Evolutionary conservation across 2,888 invertebrate species (phyloP).

Genomic region (Lithophane semibrunnea): DNA sequence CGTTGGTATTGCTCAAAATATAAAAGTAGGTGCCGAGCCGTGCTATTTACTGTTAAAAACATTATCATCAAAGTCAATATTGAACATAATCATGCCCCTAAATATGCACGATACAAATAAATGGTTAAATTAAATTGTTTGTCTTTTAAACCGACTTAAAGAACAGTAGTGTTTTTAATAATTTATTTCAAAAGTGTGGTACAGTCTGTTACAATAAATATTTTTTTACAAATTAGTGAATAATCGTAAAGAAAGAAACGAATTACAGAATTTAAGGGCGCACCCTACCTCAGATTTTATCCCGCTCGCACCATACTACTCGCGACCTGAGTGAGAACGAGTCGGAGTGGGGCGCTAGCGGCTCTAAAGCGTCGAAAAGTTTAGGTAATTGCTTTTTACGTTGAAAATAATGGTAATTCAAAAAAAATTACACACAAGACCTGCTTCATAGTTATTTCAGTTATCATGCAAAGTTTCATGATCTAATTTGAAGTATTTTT

Average conservation of each 20-base stretch:
- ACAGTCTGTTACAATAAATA: background rate
- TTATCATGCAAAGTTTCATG: no score
- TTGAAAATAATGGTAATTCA: no score
- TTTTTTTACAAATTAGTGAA: background rate
- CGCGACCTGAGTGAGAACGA: no score
- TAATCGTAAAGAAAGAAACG: background rate
- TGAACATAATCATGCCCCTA: constrained; percentile 29
- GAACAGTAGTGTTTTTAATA: background rate
- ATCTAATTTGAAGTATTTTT: no score
- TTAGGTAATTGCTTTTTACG: no score
- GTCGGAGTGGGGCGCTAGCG: no score
- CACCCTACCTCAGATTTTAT: no score
- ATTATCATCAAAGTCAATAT: constrained; percentile 16
- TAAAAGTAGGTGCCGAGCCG: constrained; percentile 32
- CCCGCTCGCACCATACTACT: no score
- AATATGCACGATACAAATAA: background rate
- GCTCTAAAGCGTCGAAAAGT: no score
- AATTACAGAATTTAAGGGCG: background rate
- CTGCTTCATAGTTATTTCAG: no score
- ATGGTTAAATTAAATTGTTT: background rate
- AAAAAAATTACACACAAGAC: no score
- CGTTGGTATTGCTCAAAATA: constrained; percentile 43
- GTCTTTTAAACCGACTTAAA: background rate
- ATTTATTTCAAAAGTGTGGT: background rate
- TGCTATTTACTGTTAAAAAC: constrained; percentile 26